Conservation (phyloP, 2,113 vertebrate species). For the Scomber colias region DNA sequence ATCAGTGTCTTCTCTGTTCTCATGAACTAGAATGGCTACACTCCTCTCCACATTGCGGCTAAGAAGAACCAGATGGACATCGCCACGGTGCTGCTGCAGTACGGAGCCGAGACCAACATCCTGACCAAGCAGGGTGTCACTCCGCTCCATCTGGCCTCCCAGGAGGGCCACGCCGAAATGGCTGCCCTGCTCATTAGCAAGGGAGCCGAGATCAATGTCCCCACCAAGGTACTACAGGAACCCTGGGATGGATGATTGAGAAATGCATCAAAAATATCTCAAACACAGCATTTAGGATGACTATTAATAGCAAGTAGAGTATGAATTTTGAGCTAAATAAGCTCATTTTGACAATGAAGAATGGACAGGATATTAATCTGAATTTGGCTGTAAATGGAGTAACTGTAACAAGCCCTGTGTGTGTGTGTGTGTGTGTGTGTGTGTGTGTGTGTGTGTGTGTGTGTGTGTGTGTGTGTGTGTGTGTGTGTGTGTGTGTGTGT, state of each 20-base stretch:
- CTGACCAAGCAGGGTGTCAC: conserved; percentile 96
- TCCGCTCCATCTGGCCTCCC: conserved; percentile 94
- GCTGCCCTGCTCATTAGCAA: conserved; percentile 91
- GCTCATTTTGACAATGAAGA: neutral
- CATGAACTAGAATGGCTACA: conserved; percentile 92
- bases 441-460: neutral
- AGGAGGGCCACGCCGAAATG: conserved; percentile 95
- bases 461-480: neutral
- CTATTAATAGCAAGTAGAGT: neutral
- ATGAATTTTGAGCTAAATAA: neutral
- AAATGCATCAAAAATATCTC: no score
- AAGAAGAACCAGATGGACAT: conserved; percentile 99
- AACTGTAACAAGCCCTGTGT: neutral
- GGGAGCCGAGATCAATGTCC: conserved; percentile 88
- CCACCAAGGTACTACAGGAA: conserved; percentile 89
- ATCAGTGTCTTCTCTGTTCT: neutral
- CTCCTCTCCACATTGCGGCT: conserved; percentile 96
- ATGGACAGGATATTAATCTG: neutral
- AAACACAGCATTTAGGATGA: no score
- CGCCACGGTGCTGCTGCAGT: conserved; percentile 91
- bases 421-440: conserved; percentile 1
- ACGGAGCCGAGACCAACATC: conserved; percentile 92
- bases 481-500: no score
- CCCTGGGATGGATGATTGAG: no score
- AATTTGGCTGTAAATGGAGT: neutral